Percentiles rank a stretch among this genome's conserved stretches.
These are phyloP conservation scores for Meghimatium bilineatum DNA, from an alignment of 2,888 invertebrate genomes.

Conservation along the genomic window DNA sequence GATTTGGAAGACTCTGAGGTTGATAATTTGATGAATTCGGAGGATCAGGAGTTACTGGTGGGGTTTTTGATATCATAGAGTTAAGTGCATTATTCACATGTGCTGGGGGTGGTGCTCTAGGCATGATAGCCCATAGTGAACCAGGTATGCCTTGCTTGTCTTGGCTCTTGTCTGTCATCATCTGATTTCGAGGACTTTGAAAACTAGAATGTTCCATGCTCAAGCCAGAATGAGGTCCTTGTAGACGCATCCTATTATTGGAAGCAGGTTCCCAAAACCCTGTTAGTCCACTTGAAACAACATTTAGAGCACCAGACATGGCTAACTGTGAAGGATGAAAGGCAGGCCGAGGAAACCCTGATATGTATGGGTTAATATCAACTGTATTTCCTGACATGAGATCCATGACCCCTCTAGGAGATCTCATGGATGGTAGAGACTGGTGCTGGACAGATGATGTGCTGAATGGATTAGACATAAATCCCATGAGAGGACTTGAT, in stretches of 20 bases:
- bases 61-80: slow-evolving; percentile 36
- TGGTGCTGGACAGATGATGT: slow-evolving; percentile 26
- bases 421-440: slow-evolving; percentile 11
- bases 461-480: slow-evolving; percentile 17
- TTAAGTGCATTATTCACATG: slow-evolving; percentile 23
- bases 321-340: slow-evolving; percentile 45
- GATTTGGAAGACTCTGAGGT: slow-evolving; percentile 39
- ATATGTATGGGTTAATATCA: slow-evolving; percentile 35
- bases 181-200: not conserved
- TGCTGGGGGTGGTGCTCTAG: slow-evolving; percentile 43
- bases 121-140: slow-evolving; percentile 33
- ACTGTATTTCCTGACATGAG: slow-evolving; percentile 8
- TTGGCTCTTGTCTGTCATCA: slow-evolving; percentile 18
- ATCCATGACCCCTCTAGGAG: slow-evolving; percentile 11
- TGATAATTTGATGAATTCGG: slow-evolving; percentile 31
- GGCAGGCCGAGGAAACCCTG: slow-evolving; percentile 15
- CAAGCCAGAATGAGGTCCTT: slow-evolving; percentile 16
- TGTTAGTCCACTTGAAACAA: not conserved
- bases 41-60: slow-evolving; percentile 35
- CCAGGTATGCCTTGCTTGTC: slow-evolving; percentile 30
- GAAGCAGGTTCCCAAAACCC: slow-evolving; percentile 21
- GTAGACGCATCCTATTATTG: slow-evolving; percentile 14
- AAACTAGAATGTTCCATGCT: slow-evolving; percentile 20
- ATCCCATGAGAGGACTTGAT: slow-evolving; percentile 28
- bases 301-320: slow-evolving; percentile 16